A percentile compares a stretch with the other conserved stretches of the same genome.
phyloP scores from a whole-genome alignment of 2,113 vertebrate species.

The Ellobius talpinus region DNA sequence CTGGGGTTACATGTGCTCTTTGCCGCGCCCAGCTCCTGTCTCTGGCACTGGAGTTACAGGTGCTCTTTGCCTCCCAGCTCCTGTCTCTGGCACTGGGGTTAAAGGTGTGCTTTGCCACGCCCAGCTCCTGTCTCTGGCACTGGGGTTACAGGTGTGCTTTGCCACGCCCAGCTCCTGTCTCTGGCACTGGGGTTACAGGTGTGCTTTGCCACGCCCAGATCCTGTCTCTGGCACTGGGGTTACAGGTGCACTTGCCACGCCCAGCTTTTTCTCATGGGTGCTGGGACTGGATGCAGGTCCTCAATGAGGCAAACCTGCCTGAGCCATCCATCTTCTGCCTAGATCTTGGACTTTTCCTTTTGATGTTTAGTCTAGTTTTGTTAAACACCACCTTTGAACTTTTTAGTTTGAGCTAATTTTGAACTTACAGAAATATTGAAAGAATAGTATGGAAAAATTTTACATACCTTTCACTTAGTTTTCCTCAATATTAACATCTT shows the following conservation, averaged over 20 bases:
- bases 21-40: neutral
- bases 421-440: slow-evolving; percentile 14
- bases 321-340: neutral
- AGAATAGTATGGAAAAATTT: neutral
- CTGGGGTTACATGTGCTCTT: neutral
- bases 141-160: neutral
- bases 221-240: neutral
- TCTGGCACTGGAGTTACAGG: neutral
- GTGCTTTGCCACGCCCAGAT: neutral
- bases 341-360: neutral
- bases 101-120: neutral
- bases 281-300: neutral
- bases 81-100: neutral
- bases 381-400: neutral
- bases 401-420: slow-evolving; percentile 44
- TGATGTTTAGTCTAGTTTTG: slow-evolving; percentile 32
- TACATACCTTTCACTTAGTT: neutral
- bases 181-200: neutral
- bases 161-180: neutral
- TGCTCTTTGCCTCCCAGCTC: too few relatives aligned
- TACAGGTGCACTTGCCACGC: neutral
- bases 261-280: neutral
- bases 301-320: too few relatives aligned
- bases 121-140: neutral
- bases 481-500: neutral